A percentile compares a stretch with the other conserved stretches of the same genome.
phyloP scores from a whole-genome alignment of 1,140 invertebrate species.

The Thaumetopoea pityocampa region DNA sequence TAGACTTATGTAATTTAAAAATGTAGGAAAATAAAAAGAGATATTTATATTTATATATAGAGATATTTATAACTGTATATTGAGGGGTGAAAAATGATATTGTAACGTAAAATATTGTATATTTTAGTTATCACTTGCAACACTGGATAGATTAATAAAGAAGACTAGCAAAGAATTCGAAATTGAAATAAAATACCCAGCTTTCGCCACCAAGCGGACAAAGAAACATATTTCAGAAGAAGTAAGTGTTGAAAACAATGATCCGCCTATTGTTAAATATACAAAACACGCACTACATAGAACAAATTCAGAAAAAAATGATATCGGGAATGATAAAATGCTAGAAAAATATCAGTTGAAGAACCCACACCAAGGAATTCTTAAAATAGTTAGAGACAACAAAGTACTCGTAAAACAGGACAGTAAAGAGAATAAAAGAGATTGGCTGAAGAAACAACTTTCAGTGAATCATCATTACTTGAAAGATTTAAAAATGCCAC shows the following conservation, averaged over 20 bases:
- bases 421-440: constrained; percentile 55
- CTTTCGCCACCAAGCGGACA: constrained; percentile 72
- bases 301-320: constrained; percentile 45
- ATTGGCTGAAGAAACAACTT: constrained; percentile 79
- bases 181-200: constrained; percentile 81
- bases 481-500: constrained; percentile 84
- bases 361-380: constrained; percentile 25
- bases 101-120: constrained; percentile 4
- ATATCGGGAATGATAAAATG: constrained; percentile 27
- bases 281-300: constrained; percentile 32
- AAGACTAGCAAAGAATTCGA: constrained; percentile 79
- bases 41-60: too few relatives aligned
- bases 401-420: constrained; percentile 54
- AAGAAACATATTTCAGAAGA: constrained; percentile 19
- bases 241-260: constrained; percentile 22
- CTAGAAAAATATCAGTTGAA: constrained; percentile 37
- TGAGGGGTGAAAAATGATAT: too few relatives aligned
- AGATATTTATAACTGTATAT: too few relatives aligned
- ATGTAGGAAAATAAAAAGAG: too few relatives aligned
- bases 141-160: constrained; percentile 77
- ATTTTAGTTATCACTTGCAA: constrained; percentile 79
- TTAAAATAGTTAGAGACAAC: constrained; percentile 43
- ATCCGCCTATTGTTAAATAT: constrained; percentile 34
- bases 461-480: constrained; percentile 83
- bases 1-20: too few relatives aligned